Conservation (phyloP, 2,888 invertebrate species). For the Dromius quadrimaculatus region DNA sequence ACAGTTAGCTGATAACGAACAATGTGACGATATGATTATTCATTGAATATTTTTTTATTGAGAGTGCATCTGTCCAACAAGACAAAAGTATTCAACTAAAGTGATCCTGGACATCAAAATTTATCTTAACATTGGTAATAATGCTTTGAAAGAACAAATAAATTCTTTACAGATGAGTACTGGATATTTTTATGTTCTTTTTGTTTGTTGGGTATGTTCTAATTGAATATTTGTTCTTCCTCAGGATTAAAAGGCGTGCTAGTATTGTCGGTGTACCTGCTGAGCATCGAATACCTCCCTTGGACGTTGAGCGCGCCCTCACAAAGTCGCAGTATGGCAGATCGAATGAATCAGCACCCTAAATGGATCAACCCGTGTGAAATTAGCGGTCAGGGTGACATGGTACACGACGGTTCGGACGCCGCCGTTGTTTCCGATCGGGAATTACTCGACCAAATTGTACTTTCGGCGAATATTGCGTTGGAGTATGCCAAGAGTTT, state of each 20-base stretch:
- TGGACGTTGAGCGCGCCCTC: constrained; percentile 63
- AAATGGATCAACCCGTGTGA: constrained; percentile 71
- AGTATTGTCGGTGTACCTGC: constrained; percentile 64
- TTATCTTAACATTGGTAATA: too few relatives aligned
- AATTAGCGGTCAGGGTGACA: constrained; percentile 60
- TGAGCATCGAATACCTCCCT: constrained; percentile 63
- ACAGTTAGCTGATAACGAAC: too few relatives aligned
- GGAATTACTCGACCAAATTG: constrained; percentile 65
- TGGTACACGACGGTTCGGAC: constrained; percentile 56
- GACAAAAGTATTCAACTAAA: too few relatives aligned
- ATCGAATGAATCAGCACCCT: constrained; percentile 58
- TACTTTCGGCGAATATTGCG: constrained; percentile 66
- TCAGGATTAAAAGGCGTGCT: constrained; percentile 67
- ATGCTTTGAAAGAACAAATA: too few relatives aligned
- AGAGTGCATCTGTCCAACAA: too few relatives aligned
- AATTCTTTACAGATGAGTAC: too few relatives aligned
- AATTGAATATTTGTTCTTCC: too few relatives aligned
- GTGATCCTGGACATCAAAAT: too few relatives aligned
- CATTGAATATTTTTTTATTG: too few relatives aligned
- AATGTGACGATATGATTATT: too few relatives aligned
- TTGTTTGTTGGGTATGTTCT: too few relatives aligned
- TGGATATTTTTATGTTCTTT: too few relatives aligned
- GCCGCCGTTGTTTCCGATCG: constrained; percentile 62
- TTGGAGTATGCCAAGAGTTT: constrained; percentile 64
- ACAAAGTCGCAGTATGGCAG: constrained; percentile 55